A percentile compares a stretch with the other conserved stretches of the same genome.
These are phyloP conservation scores for Sarotherodon lohbergeri DNA, from an alignment of 2,113 vertebrate genomes.

Conservation along the genomic window DNA sequence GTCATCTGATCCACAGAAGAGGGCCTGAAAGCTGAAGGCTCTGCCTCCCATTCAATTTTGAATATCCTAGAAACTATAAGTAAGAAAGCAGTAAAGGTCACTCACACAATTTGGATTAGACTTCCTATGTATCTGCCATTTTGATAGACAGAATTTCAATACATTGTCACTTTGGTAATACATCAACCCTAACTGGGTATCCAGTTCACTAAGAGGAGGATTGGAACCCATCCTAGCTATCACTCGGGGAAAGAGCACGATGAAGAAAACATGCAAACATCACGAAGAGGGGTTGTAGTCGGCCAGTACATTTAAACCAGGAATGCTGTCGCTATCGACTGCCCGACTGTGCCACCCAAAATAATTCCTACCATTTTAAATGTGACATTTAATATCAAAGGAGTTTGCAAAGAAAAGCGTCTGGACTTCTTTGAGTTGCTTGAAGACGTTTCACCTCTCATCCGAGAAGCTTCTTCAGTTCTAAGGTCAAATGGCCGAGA, in stretches of 20 bases:
- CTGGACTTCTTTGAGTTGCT: too few species aligned
- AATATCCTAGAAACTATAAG: background rate
- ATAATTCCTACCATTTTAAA: background rate
- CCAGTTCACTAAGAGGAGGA: background rate
- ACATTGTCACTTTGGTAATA: background rate
- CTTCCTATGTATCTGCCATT: background rate
- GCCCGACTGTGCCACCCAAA: background rate
- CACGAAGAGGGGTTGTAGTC: background rate
- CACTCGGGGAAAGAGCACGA: background rate
- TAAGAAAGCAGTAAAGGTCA: background rate
- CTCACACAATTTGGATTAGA: background rate
- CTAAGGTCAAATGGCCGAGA: too few species aligned
- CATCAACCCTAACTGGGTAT: background rate
- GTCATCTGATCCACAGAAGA: background rate
- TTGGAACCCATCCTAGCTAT: background rate
- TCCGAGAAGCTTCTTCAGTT: too few species aligned
- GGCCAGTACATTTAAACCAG: rapidly evolving
- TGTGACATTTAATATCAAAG: background rate
- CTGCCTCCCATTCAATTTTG: background rate
- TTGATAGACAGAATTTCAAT: background rate
- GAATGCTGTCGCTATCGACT: background rate
- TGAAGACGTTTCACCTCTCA: too few species aligned
- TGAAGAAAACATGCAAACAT: background rate
- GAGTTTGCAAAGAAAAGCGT: too few species aligned
- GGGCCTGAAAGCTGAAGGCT: background rate